Base-by-base conservation (phyloP, 1,140 invertebrate species). In the Heterodera schachtii region DNA sequence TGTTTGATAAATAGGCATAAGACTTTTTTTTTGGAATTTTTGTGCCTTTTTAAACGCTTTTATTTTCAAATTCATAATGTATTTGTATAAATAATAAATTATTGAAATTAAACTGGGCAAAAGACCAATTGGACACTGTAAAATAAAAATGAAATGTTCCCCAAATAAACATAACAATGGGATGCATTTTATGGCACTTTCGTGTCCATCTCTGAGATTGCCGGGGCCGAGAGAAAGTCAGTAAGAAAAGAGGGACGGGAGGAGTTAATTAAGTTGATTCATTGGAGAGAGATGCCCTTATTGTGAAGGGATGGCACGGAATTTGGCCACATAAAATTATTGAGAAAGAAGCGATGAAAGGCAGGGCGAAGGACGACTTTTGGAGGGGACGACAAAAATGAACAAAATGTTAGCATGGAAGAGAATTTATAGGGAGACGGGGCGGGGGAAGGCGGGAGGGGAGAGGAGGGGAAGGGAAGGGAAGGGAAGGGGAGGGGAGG, bases 261-360 rank as follows among this genome's bases (percentile, higher is more conserved):
- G 7, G 7, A 46, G 7, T 71, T 71, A 71, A 71, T 71, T 71
- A 71, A 71, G 69, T 71, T 71, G 69, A 71, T 71, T 71, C 69
- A 46, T 71, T 46, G 1, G 31, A 7, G 69, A 16, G 31, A 9
- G 21, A 60, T 60, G 57, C 16, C 57, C 57, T 60, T 19, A 6
- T 52, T 52, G 6, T 52, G 6, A 19, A 69, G 19, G 69, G 69
- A 71, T 71, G 69, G 69, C 69, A 71, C 69, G 69, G 69, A 21
- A 71, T 71, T 71, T 71, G 69, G 69, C 69, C 69, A 46, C 41
- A 71, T 43, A 71, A 41, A 46, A 46, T 16, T 71, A 43, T 21
- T 43, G 31, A 6, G 44, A 8, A 46, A 71, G 21, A 52, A 31
- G 67, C n/a, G 69, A 31, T 19, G 44, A 31, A 71, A 19, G 41